Evolutionary conservation across 2,797 vertebrate species (phyloP).

Genomic region (Argyrosomus regius): DNA sequence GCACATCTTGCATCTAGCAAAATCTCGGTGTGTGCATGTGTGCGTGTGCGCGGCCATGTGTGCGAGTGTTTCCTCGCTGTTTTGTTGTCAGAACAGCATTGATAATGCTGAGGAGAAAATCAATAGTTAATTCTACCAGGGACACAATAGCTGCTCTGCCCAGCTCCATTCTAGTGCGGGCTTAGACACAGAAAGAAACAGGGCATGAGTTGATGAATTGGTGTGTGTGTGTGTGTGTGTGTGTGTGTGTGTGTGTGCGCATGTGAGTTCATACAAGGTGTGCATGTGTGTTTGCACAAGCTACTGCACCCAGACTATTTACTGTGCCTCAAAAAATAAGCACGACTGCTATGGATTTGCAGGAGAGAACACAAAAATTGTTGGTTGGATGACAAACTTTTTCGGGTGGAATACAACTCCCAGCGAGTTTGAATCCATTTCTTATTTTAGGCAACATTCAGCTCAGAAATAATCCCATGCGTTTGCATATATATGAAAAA

Average conservation of each 20-base stretch:
- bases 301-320: constrained; percentile 35
- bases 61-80: constrained; percentile 64
- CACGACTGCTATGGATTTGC: constrained; percentile 37
- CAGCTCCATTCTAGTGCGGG: constrained; percentile 64
- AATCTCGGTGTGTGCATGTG: constrained; percentile 52
- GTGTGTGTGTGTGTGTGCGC: constrained; percentile 54
- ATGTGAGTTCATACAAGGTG: constrained; percentile 29
- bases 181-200: constrained; percentile 69
- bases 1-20: constrained; percentile 38
- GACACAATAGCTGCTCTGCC: constrained; percentile 79
- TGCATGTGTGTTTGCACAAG: constrained; percentile 33
- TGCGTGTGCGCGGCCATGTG: constrained; percentile 23
- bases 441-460: neutral
- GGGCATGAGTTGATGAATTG: constrained; percentile 80
- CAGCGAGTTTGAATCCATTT: neutral
- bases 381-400: constrained; percentile 19
- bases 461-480: constrained; percentile 7
- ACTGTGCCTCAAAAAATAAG: constrained; percentile 42
- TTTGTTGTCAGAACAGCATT: constrained; percentile 80
- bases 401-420: neutral
- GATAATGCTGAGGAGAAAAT: constrained; percentile 84
- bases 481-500: constrained; percentile 30
- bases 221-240: constrained; percentile 42
- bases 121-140: constrained; percentile 85
- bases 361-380: constrained; percentile 29